A percentile compares a stretch with the other conserved stretches of the same genome.
Conservation (phyloP, 1,140 invertebrate species). For the Brachionus calyciflorus region DNA sequence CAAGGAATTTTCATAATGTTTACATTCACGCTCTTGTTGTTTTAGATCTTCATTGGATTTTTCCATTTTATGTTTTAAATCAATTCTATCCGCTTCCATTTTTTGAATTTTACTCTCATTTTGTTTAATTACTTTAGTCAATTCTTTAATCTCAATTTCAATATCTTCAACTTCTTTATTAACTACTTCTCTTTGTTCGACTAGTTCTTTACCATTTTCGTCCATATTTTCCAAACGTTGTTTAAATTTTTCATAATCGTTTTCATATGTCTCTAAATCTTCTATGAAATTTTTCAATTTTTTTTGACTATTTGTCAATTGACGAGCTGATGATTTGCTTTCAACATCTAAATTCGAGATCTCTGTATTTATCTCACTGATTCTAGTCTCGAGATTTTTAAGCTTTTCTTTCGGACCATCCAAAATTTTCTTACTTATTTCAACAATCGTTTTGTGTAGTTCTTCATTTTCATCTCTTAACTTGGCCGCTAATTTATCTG, state of each 20-base stretch:
- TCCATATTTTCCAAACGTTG: conserved; percentile 60
- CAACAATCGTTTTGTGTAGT: conserved; percentile 62
- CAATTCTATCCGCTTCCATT: conserved; percentile 32
- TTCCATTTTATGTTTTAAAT: conserved; percentile 34
- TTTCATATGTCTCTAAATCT: conserved; percentile 52
- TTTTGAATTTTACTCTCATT: conserved; percentile 42
- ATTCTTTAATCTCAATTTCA: neutral
- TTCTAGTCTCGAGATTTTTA: conserved; percentile 67
- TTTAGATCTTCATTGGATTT: conserved; percentile 43
- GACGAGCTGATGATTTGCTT: conserved; percentile 51
- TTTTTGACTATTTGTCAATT: conserved; percentile 56
- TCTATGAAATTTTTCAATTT: conserved; percentile 17
- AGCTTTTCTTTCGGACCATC: conserved; percentile 72
- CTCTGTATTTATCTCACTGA: conserved; percentile 70
- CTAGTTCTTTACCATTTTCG: conserved; percentile 65
- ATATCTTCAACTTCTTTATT: conserved; percentile 59
- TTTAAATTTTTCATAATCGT: conserved; percentile 58
- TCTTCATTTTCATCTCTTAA: conserved; percentile 22
- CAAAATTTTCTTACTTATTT: conserved; percentile 63
- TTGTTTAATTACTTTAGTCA: conserved; percentile 28
- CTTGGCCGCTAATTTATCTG: conserved; percentile 38
- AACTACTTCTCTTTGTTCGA: conserved; percentile 66
- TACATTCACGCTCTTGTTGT: neutral
- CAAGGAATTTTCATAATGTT: neutral
- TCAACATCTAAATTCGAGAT: conserved; percentile 63